Evolutionary conservation across 2,113 vertebrate genomes (phyloP).

Genomic region (Dromaius novaehollandiae): DNA sequence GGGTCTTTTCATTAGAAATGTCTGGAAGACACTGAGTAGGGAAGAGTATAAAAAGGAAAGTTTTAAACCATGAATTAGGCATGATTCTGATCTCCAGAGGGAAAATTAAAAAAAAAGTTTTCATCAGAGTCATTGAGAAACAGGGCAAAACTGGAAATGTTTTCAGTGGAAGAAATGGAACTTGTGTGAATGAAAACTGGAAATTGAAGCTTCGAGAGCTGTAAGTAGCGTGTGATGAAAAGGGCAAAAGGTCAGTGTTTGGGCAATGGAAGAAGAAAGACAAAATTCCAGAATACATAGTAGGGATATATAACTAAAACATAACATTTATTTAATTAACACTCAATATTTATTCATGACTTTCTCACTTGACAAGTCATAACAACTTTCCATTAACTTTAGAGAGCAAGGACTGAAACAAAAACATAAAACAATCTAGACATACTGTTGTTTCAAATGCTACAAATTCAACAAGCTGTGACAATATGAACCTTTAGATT

Average conservation of each 20-base stretch:
- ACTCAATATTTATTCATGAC: background rate
- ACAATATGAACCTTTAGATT: background rate
- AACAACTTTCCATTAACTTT: conserved; percentile 8
- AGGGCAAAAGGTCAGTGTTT: background rate
- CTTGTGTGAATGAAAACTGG: background rate
- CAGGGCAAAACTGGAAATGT: background rate
- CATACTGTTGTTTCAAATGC: background rate
- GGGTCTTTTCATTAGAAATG: background rate
- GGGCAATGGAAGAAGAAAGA: background rate
- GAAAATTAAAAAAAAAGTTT: background rate
- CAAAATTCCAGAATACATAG: background rate
- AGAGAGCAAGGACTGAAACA: background rate
- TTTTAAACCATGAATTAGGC: background rate
- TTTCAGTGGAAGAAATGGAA: background rate
- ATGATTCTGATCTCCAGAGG: background rate
- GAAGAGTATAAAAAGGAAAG: background rate
- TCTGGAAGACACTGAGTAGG: background rate
- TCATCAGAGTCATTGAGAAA: background rate
- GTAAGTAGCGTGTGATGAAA: background rate
- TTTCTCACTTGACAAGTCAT: background rate
- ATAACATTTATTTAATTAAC: background rate
- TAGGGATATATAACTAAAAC: background rate
- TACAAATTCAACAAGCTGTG: background rate
- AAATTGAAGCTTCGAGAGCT: background rate
- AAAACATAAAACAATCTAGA: background rate